A percentile compares a stretch with the other conserved stretches of the same genome.
These are phyloP conservation scores for Mycetomoellerius zeteki DNA, from an alignment of 1,140 invertebrate species.

Conservation along the genomic window DNA sequence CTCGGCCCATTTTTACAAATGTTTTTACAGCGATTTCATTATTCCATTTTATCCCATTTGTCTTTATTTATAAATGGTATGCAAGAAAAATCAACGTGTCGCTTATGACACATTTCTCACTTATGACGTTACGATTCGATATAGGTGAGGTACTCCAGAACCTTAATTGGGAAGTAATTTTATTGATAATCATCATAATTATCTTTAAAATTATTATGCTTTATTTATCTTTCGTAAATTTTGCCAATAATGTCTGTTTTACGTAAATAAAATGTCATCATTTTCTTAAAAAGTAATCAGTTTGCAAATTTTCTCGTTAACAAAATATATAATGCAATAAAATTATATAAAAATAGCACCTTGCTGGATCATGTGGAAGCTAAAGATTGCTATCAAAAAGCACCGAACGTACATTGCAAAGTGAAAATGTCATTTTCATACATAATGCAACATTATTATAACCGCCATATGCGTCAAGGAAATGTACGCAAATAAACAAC, in stretches of 20 bases:
- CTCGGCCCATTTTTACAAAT: no score
- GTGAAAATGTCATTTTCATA: conserved; percentile 48
- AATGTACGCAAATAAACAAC: conserved; percentile 42
- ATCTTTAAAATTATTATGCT: background rate
- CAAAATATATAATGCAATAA: conserved; percentile 4
- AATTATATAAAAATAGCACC: background rate
- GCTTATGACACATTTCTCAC: no score
- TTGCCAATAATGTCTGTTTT: background rate
- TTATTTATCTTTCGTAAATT: background rate
- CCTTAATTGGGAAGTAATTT: background rate
- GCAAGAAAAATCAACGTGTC: no score
- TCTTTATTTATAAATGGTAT: no score
- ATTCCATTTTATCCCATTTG: no score
- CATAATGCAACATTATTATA: conserved; percentile 46
- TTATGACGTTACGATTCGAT: no score
- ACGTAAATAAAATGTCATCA: background rate
- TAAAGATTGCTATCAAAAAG: conserved; percentile 7
- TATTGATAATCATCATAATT: background rate
- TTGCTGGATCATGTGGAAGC: background rate
- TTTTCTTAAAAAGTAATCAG: background rate
- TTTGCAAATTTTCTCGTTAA: background rate
- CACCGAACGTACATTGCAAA: background rate
- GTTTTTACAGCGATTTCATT: no score
- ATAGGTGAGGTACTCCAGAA: no score
- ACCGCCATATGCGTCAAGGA: background rate